Conservation (phyloP, 2,888 invertebrate species). For the Chloromyia formosa region DNA sequence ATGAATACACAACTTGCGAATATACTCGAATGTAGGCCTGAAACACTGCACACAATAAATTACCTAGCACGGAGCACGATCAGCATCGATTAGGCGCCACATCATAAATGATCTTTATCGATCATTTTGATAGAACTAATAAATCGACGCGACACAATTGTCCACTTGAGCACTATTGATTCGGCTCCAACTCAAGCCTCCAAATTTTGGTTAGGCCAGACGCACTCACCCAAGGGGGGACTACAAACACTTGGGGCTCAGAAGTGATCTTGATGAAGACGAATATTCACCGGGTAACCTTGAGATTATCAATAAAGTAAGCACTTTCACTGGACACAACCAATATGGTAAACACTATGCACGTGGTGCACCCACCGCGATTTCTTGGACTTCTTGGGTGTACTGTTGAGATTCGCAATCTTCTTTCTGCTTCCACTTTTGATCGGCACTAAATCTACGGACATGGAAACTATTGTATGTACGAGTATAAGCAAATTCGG, state of each 20-base stretch:
- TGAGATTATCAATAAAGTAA: too few relatives aligned
- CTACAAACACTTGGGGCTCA: background rate
- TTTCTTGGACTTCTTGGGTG: too few relatives aligned
- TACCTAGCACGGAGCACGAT: conserved; percentile 1
- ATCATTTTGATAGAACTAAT: conserved; percentile 22
- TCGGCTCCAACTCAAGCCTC: background rate
- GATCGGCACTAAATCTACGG: too few relatives aligned
- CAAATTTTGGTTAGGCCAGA: background rate
- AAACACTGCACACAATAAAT: background rate
- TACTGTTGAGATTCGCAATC: too few relatives aligned
- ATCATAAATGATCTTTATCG: conserved; percentile 9
- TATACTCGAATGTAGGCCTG: background rate
- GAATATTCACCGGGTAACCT: background rate
- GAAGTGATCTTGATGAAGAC: background rate
- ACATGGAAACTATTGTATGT: too few relatives aligned
- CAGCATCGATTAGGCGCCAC: conserved; percentile 11
- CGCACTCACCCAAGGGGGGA: background rate
- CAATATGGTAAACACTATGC: too few relatives aligned
- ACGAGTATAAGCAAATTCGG: too few relatives aligned
- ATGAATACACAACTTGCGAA: background rate
- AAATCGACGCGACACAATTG: background rate
- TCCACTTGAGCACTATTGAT: conserved; percentile 13
- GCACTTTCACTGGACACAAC: too few relatives aligned
- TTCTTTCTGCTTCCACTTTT: too few relatives aligned
- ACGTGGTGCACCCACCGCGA: too few relatives aligned